Conservation (phyloP, 2,888 invertebrate species). For the Flabesymbios commensalis region DNA sequence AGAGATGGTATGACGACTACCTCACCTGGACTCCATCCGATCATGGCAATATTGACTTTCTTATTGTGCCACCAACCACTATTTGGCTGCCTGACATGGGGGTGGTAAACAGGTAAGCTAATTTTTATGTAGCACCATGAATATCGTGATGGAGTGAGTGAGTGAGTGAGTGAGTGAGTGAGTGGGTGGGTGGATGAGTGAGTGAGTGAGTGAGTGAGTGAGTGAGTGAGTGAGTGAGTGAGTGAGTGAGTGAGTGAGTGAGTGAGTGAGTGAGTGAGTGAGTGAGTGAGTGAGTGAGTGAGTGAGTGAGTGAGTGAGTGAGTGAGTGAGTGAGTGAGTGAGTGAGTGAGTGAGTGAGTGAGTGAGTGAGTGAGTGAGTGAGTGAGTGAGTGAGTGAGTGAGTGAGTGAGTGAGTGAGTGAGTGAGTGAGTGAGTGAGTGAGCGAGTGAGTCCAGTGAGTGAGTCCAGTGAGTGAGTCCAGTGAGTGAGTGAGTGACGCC, state of each 20-base stretch:
- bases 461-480: no score
- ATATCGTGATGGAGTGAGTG: no score
- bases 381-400: background rate
- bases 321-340: background rate
- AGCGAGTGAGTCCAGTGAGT: background rate
- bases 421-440: constrained; percentile 1
- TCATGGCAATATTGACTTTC: background rate
- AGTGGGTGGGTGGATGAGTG: no score
- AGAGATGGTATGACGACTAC: background rate
- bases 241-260: background rate
- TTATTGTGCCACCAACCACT: background rate
- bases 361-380: constrained; percentile 2
- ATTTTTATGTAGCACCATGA: no score
- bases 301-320: background rate
- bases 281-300: background rate
- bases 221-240: background rate
- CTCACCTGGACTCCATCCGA: background rate
- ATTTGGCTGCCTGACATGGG: constrained; percentile 2
- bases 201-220: no score
- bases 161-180: no score
- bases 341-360: constrained; percentile 4
- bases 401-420: background rate
- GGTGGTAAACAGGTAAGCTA: background rate
- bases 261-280: background rate
- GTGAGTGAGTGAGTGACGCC: no score